Evolutionary conservation across 2,888 invertebrate species (phyloP).

Genomic region (Steinernema hermaphroditum): DNA sequence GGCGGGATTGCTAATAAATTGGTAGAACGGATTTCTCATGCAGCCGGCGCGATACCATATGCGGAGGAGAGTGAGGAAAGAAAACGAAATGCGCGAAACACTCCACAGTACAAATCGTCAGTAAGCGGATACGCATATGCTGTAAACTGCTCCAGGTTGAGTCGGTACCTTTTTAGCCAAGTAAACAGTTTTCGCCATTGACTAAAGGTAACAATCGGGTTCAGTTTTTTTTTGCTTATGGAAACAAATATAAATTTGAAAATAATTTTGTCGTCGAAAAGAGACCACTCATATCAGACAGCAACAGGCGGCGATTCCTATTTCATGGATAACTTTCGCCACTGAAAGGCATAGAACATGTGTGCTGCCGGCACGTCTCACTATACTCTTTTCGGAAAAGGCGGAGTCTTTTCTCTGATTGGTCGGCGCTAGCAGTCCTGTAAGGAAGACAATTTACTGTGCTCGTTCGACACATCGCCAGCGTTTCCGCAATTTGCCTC

Average conservation of each 20-base stretch:
- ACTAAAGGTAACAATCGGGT: no score
- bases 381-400: not conserved
- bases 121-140: constrained; percentile 2
- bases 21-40: not conserved
- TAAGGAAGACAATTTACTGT: not conserved
- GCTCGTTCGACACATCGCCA: not conserved
- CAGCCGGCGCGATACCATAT: constrained; percentile 6
- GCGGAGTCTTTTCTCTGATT: constrained; percentile 12
- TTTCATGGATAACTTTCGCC: not conserved
- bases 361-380: not conserved
- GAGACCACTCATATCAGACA: no score
- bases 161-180: not conserved
- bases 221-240: no score
- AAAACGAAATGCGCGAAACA: constrained; percentile 20
- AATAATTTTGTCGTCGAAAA: no score
- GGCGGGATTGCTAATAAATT: constrained; percentile 20
- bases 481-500: no score
- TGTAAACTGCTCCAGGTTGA: not conserved
- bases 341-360: not conserved
- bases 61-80: constrained; percentile 1
- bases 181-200: not conserved
- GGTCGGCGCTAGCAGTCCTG: not conserved
- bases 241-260: no score
- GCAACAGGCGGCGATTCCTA: no score
- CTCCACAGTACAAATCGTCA: constrained; percentile 8